These are phyloP conservation scores for Melanostigma gelatinosum DNA, from an alignment of 2,113 vertebrate species.

Conservation along the genomic window DNA sequence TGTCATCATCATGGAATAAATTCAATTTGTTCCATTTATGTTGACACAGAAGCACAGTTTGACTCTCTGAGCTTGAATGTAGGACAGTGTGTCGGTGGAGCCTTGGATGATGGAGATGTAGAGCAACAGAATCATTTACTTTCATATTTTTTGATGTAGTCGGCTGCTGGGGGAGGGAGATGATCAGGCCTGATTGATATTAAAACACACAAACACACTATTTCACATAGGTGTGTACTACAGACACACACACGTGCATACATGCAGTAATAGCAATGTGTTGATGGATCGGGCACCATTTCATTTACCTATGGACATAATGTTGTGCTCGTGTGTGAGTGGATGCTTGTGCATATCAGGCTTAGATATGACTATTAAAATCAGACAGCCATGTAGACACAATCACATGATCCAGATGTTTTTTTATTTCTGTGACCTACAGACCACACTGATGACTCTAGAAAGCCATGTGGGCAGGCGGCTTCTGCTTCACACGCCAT, in stretches of 20 bases:
- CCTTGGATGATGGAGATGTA: conserved; percentile 28
- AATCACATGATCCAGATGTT: conserved; percentile 36
- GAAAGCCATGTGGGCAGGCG: background rate
- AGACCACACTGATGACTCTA: background rate
- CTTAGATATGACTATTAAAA: conserved; percentile 33
- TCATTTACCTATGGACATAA: conserved; percentile 12
- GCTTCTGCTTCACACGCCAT: conserved; percentile 1
- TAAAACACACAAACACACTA: conserved; percentile 45
- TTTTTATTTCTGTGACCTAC: conserved; percentile 6
- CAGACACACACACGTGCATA: conserved; percentile 24
- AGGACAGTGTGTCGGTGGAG: conserved; percentile 51
- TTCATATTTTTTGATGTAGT: conserved; percentile 59
- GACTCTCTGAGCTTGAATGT: conserved; percentile 27
- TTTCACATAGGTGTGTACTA: conserved; percentile 34
- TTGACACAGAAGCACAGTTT: background rate
- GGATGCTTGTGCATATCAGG: conserved; percentile 4
- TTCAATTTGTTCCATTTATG: background rate
- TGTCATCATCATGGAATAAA: background rate
- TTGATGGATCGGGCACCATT: conserved; percentile 20
- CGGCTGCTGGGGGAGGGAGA: conserved; percentile 13
- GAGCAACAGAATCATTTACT: conserved; percentile 47
- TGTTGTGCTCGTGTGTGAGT: background rate
- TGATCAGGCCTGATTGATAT: conserved; percentile 55
- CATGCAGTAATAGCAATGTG: conserved; percentile 14
- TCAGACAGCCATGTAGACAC: conserved; percentile 14